These are phyloP conservation scores for Paelopatides confundens DNA, from an alignment of 53 echinoderm and acorn worm species.

Conservation along the genomic window DNA sequence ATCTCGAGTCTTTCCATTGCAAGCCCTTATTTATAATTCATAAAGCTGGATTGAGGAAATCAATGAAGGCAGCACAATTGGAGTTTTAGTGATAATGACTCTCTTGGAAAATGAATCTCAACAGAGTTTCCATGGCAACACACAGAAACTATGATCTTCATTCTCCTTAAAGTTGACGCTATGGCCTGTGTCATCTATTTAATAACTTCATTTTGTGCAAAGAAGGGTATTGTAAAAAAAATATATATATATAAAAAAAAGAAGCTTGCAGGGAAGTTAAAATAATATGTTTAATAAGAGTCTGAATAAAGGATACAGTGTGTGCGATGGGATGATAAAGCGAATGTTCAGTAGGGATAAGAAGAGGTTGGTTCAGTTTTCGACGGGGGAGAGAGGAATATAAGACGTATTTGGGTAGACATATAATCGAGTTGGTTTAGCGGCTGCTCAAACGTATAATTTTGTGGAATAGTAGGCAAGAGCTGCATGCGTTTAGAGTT, in stretches of 20 bases:
- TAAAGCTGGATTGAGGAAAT: slow-evolving; percentile 35
- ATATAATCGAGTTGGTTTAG: background rate
- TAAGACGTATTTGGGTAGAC: background rate
- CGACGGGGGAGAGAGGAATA: background rate
- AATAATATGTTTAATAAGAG: background rate
- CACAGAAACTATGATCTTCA: slow-evolving; percentile 8
- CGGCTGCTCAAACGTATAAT: background rate
- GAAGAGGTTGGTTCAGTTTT: background rate
- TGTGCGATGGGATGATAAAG: background rate
- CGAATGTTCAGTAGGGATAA: background rate
- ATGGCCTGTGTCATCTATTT: slow-evolving; percentile 32
- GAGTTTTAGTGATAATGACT: slow-evolving; percentile 41
- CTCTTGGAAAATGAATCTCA: slow-evolving; percentile 27
- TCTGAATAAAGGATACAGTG: background rate
- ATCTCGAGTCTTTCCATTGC: background rate
- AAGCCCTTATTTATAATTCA: slow-evolving; percentile 17
- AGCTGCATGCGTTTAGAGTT: too few species aligned
- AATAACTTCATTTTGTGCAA: slow-evolving; percentile 18
- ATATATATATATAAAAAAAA: too few species aligned
- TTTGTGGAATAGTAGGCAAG: too few species aligned
- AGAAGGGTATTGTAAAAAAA: background rate
- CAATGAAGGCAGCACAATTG: slow-evolving; percentile 41
- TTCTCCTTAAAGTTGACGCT: slow-evolving; percentile 10
- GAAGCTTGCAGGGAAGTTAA: background rate
- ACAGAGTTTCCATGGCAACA: slow-evolving; percentile 27